Conservation (phyloP, 2,888 invertebrate species). For the Protophormia terraenovae region DNA sequence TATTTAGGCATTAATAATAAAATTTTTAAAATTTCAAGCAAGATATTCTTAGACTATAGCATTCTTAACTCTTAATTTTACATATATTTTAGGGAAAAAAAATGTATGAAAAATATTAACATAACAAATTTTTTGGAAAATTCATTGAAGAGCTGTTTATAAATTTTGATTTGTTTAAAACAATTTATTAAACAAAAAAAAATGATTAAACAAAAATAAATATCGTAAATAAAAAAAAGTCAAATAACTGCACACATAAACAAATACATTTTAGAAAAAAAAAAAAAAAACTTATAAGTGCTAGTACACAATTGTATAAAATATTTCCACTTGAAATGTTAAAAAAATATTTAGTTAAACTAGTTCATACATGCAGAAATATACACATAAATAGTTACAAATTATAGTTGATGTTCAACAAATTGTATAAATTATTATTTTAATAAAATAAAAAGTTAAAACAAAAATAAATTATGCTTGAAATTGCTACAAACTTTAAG, state of each 20-base stretch:
- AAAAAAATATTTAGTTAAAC: neutral
- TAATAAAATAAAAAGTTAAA: neutral
- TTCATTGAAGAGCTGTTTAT: too few relatives aligned
- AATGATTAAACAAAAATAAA: neutral
- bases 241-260: neutral
- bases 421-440: neutral
- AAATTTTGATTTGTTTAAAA: too few relatives aligned
- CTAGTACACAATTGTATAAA: neutral
- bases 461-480: neutral
- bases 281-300: neutral
- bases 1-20: too few relatives aligned
- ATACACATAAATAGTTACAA: too few relatives aligned
- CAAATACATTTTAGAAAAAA: neutral
- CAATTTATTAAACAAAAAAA: too few relatives aligned
- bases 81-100: too few relatives aligned
- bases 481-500: neutral
- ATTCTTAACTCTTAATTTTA: too few relatives aligned
- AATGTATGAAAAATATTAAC: too few relatives aligned
- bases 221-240: too few relatives aligned
- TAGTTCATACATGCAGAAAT: neutral
- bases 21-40: too few relatives aligned
- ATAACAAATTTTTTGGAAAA: too few relatives aligned
- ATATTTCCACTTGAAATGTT: neutral
- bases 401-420: neutral
- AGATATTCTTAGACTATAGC: too few relatives aligned